A percentile compares a stretch with the other conserved stretches of the same genome.
Evolutionary conservation across 2,113 vertebrate genomes (phyloP).

Genomic region (Crotalus viridis): DNA sequence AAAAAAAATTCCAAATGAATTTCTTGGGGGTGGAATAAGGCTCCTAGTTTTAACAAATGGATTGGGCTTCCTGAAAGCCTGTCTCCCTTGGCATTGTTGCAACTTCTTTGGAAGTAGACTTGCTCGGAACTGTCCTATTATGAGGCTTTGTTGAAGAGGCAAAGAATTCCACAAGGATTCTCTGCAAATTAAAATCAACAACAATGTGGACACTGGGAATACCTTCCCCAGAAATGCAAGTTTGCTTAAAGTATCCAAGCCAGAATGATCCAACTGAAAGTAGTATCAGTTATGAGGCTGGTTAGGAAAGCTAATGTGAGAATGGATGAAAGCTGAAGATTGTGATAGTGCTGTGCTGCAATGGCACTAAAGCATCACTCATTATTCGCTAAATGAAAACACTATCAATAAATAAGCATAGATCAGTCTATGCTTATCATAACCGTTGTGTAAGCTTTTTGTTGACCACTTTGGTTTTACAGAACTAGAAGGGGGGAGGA

Average conservation of each 20-base stretch:
- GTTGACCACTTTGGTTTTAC: conserved; percentile 28
- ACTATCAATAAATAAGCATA: neutral
- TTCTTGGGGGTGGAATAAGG: conserved; percentile 28
- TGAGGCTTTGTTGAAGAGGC: neutral
- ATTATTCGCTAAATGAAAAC: neutral
- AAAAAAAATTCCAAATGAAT: conserved; percentile 53
- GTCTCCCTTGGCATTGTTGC: neutral
- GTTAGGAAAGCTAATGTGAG: neutral
- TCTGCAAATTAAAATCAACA: neutral
- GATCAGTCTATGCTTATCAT: neutral
- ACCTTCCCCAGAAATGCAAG: neutral
- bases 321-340: neutral
- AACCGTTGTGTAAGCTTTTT: conserved; percentile 7
- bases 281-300: neutral
- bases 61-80: neutral
- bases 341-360: neutral
- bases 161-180: neutral
- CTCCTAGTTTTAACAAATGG: neutral
- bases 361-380: neutral
- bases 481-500: neutral
- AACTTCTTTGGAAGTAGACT: neutral
- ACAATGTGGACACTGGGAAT: too few relatives aligned
- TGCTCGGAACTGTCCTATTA: neutral
- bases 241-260: conserved; percentile 13
- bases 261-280: neutral